Conservation (phyloP, 1,140 invertebrate genomes). For the Microvelia longipes region DNA sequence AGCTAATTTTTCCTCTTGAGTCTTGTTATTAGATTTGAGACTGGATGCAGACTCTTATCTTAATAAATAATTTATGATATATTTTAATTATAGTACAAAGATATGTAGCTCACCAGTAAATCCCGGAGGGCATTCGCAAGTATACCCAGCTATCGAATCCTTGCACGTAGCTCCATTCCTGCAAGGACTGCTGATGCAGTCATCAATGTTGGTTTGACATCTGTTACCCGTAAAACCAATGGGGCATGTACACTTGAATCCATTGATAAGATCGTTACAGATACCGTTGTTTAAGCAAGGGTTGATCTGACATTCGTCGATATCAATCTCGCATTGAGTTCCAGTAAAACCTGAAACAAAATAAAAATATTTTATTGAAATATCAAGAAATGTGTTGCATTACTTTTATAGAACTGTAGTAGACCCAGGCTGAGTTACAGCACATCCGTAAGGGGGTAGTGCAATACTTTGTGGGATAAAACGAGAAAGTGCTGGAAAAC, state of each 20-base stretch:
- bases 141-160: conserved; percentile 71
- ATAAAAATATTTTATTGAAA: conserved; percentile 18
- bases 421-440: no score
- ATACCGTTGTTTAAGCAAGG: conserved; percentile 75
- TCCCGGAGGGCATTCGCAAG: conserved; percentile 67
- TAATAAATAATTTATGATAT: no score
- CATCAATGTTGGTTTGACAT: conserved; percentile 81
- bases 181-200: conserved; percentile 70
- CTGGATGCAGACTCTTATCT: no score
- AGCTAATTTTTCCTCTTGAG: no score
- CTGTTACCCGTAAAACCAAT: conserved; percentile 69
- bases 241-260: conserved; percentile 69
- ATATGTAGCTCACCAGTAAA: conserved; percentile 54
- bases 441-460: no score
- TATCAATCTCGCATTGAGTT: conserved; percentile 78
- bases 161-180: conserved; percentile 72
- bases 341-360: conserved; percentile 65
- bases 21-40: no score
- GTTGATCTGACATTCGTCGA: conserved; percentile 74
- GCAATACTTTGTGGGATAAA: no score
- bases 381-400: neutral
- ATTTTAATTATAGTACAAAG: no score
- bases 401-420: no score
- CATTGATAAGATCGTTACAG: conserved; percentile 73
- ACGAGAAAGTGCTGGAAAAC: no score